phyloP scores from a whole-genome alignment of 2,888 invertebrate genomes.

The Idaea dimidiata region DNA sequence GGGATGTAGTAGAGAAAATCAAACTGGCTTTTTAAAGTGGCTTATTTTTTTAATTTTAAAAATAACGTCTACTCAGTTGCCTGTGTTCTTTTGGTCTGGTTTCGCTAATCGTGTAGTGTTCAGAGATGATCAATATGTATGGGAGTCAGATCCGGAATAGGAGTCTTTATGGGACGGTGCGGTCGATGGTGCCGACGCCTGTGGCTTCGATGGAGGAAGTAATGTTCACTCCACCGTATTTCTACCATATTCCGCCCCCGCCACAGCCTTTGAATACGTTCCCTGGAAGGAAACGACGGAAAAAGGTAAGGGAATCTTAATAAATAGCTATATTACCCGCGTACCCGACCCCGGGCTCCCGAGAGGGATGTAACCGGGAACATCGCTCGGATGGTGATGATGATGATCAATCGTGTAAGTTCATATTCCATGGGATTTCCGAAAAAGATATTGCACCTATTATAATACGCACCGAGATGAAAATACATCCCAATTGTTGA shows the following conservation, averaged over 20 bases:
- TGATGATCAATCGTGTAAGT: too few relatives aligned
- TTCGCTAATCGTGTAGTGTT: not conserved
- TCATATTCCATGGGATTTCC: too few relatives aligned
- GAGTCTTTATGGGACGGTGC: constrained; percentile 69
- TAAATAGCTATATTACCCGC: not conserved
- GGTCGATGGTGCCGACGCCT: constrained; percentile 64
- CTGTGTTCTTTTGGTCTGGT: constrained; percentile 7
- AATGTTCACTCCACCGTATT: constrained; percentile 63
- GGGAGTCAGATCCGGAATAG: constrained; percentile 56
- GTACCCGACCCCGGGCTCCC: too few relatives aligned
- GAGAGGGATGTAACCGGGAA: too few relatives aligned
- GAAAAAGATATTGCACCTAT: too few relatives aligned
- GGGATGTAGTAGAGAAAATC: constrained; percentile 37
- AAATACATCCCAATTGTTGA: too few relatives aligned
- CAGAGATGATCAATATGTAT: constrained; percentile 64
- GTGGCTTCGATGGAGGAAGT: constrained; percentile 58
- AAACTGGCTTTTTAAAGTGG: constrained; percentile 42
- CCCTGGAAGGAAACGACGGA: constrained; percentile 72
- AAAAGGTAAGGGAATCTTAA: constrained; percentile 51
- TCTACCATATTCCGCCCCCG: constrained; percentile 70
- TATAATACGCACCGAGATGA: too few relatives aligned
- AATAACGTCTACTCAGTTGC: constrained; percentile 60
- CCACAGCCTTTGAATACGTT: constrained; percentile 68
- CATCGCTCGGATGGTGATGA: too few relatives aligned
- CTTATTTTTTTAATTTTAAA: constrained; percentile 67